phyloP scores from a whole-genome alignment of 2,113 vertebrate species.

The Hemicordylus capensis region DNA sequence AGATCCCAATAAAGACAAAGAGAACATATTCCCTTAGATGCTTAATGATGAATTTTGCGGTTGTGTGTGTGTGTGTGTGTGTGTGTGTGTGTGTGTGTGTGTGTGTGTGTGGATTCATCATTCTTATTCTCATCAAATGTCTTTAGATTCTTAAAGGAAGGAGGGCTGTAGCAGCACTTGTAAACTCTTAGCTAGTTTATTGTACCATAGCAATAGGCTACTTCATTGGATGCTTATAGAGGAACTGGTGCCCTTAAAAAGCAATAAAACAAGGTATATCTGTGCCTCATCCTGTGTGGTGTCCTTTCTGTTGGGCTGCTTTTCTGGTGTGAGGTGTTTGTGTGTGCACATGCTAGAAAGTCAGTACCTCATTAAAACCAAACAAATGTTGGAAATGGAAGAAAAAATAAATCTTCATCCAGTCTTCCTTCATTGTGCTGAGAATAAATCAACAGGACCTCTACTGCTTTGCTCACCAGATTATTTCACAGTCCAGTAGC shows the following conservation, averaged over 20 bases:
- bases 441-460: constrained; percentile 6
- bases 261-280: neutral
- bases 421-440: neutral
- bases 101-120: no score
- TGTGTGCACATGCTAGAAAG: no score
- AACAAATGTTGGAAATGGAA: neutral
- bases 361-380: neutral
- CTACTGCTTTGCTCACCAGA: constrained; percentile 4
- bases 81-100: no score
- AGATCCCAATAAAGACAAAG: neutral
- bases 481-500: constrained; percentile 9
- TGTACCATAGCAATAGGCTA: neutral
- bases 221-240: neutral
- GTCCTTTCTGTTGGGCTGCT: neutral
- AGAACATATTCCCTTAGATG: neutral
- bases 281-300: neutral
- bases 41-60: no score
- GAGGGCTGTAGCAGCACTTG: no score
- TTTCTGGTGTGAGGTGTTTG: no score
- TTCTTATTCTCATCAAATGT: no score
- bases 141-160: no score
- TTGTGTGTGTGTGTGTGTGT: no score
- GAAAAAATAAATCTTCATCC: neutral
- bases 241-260: neutral
- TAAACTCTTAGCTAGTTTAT: neutral